Evolutionary conservation across 2,888 invertebrate genomes (phyloP), one percentile per base, ranked within the genome.

Genomic region (Entomobrya proxima): DNA sequence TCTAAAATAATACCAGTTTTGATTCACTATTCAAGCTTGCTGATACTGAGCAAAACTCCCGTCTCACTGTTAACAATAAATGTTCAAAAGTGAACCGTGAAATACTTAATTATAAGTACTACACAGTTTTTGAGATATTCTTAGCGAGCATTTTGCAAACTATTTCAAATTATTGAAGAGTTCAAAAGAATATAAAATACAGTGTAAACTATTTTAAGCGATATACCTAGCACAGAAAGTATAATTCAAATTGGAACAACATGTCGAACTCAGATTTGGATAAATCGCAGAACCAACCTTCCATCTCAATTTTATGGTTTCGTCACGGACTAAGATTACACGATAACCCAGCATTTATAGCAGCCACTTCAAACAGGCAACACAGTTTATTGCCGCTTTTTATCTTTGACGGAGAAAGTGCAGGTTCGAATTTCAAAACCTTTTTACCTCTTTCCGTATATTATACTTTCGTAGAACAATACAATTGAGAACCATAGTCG

Each of bases 371-470:
- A 18, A 91, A 92, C 81, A 92, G 93, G 69, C 90, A 91, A 90
- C 90, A 91, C 15, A 85, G 89, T 6, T 92, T 95, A 90, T 94
- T 94, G 89, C 94, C 95, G 0, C 90, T 95, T 1, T 95, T 95
- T 91, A 94, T 95, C 89, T 95, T 95, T 91, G 95, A 96, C 91
- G 95, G 95, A n/a, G 94, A 95, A 91, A 94, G 94, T 88, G 95
- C 95, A 89, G 95, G 95, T 95, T 90, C 91, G 91, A 15, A 58
- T 13, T 4, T n/a, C n/a, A n/a, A n/a, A n/a, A n/a, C n/a, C n/a
- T n/a, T n/a, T n/a, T n/a, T 40, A 40, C 44, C 44, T 40, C 15
- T 7, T 7, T 40, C 15, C 15, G 44, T 40, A 11, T 40, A 11
- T 40, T 40, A 40, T 40, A 40, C 44, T 11, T 40, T 11, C 15